Base-by-base conservation (phyloP, 2,888 invertebrate species). In the Eudemis profundana region DNA sequence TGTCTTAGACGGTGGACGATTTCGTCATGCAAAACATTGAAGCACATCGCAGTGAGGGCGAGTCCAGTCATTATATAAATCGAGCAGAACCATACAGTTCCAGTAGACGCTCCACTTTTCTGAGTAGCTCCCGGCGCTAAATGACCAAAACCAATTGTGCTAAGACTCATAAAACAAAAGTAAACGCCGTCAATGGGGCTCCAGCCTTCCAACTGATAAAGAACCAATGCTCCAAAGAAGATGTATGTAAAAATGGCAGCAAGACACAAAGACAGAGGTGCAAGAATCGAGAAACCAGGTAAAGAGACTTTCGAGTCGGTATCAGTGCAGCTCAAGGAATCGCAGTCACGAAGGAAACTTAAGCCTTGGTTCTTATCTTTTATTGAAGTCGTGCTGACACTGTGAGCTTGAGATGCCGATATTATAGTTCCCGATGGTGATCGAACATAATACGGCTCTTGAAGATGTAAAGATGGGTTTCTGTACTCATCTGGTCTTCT, bases 131-230 rank as follows among this genome's bases (percentile, higher is more conserved):
- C 96, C 8, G 97, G 97, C 59, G 97, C 94, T 88, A 97, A 93
- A 81, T 97, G 96, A 21, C 97, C 97, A 77, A 97, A 97, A 10
- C 98, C 98, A 78, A 97, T 97, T 15, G 98, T 98, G 76, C 97
- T 97, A 75, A 98, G 93, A 79, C 97, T 97, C 95, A 98, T 98
- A 87, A 98, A 98, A 88, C 98, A 98, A 87, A 98, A 98, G 87
- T 97, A 98, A 76, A 97, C 95, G 61, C 97, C 97, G 80, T 98
- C 98, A 68, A 99, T 93, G 51, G 97, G 94, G 74, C 95, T 95
- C 98, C 98, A 99, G 77, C 97, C 97, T 85, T 99, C 98, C 85
- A 98, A 94, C 72, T 97, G 95, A 79, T 96, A 96, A 71, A 99
- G 94, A 27, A 98, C 95, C 67, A 97, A 93, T 0, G 98, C 98